Percentiles rank a stretch among this genome's conserved stretches.
phyloP scores from a whole-genome alignment of 2,113 vertebrate species.

The Myiozetetes cayanensis region DNA sequence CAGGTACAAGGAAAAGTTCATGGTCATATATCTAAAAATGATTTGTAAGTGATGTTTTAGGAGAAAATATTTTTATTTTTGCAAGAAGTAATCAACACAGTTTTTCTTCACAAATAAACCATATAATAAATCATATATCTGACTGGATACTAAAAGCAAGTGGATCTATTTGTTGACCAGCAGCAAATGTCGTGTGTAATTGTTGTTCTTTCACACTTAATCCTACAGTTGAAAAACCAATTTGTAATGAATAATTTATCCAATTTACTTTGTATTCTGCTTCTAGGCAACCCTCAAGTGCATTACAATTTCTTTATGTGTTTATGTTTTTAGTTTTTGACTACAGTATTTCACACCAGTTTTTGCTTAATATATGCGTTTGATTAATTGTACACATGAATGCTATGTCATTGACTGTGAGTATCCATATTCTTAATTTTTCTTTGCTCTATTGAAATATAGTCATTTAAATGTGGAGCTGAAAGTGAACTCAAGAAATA shows the following conservation, averaged over 20 bases:
- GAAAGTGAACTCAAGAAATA: neutral
- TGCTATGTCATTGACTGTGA: neutral
- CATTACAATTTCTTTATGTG: neutral
- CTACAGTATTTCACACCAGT: neutral
- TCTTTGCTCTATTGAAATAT: neutral
- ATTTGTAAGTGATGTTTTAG: neutral
- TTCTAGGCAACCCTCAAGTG: neutral
- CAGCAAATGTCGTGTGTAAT: neutral
- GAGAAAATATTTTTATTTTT: neutral
- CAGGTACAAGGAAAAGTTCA: neutral
- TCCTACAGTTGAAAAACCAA: neutral
- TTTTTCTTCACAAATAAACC: neutral
- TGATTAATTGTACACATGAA: neutral
- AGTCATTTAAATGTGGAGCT: neutral
- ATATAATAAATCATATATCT: neutral
- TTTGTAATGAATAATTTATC: neutral
- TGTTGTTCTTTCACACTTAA: neutral
- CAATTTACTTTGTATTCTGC: neutral
- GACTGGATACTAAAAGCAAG: neutral
- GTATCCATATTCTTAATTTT: neutral
- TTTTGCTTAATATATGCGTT: neutral
- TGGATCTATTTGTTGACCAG: neutral
- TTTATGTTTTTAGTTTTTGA: neutral
- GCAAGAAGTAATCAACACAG: neutral
- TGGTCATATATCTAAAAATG: neutral